These are phyloP conservation scores for Stenchaetothrips biformis DNA, from an alignment of 2,888 invertebrate species.

Conservation along the genomic window DNA sequence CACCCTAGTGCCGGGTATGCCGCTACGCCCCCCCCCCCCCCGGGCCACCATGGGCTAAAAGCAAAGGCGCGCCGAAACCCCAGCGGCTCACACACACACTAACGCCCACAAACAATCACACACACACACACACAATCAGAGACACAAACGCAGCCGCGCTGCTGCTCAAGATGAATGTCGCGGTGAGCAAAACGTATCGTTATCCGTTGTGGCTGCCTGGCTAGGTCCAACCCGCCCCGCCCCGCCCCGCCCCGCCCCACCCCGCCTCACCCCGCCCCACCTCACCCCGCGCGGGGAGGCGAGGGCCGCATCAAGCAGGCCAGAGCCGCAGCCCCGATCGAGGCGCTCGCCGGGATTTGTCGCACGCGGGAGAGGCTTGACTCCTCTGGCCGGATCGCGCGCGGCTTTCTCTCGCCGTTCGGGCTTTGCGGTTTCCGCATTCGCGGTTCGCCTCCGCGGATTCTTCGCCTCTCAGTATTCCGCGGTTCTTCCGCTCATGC, in stretches of 20 bases:
- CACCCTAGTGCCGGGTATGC: neutral
- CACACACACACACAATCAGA: neutral
- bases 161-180: constrained; percentile 18
- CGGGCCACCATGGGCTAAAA: neutral
- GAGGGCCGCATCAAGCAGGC: neutral
- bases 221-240: too few species aligned
- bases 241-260: neutral
- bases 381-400: too few species aligned
- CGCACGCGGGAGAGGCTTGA: neutral
- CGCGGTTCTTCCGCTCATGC: too few species aligned
- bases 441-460: too few species aligned
- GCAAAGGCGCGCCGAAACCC: neutral
- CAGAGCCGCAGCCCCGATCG: neutral
- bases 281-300: neutral
- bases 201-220: neutral
- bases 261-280: neutral
- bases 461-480: too few species aligned
- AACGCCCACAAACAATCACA: neutral
- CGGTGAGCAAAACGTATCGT: constrained; percentile 15
- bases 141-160: neutral
- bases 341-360: constrained; percentile 3
- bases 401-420: too few species aligned
- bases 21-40: neutral
- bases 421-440: too few species aligned
- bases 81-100: neutral